Conservation (phyloP, 2,797 vertebrate species). For the Masticophis lateralis region DNA sequence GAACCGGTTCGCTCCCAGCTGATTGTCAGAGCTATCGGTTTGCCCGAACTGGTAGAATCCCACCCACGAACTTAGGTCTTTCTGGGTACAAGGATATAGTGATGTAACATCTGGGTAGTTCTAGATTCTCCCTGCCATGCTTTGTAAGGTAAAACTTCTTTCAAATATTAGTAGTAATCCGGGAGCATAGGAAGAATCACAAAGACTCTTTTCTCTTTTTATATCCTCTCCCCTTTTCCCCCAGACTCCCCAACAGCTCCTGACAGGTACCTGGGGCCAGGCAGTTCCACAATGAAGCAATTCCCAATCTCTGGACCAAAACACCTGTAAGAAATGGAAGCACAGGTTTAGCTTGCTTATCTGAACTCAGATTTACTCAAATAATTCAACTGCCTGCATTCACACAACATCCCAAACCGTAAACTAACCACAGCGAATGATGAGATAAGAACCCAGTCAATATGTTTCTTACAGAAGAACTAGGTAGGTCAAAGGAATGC, state of each 20-base stretch:
- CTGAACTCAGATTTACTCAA: not conserved
- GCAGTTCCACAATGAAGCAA: slow-evolving; percentile 2
- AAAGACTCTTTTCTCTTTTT: not conserved
- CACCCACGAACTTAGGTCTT: too few relatives aligned
- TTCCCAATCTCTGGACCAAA: slow-evolving; percentile 18
- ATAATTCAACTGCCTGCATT: not conserved
- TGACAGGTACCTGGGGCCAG: slow-evolving; percentile 1
- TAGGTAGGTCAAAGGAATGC: not conserved
- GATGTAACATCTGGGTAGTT: not conserved
- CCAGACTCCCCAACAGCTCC: not conserved
- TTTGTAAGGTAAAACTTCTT: not conserved
- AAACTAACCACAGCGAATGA: not conserved
- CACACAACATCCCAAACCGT: not conserved
- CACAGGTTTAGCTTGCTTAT: not conserved
- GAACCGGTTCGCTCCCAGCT: too few relatives aligned
- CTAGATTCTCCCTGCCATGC: not conserved
- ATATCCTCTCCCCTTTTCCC: not conserved
- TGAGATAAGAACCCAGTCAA: not conserved
- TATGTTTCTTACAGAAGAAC: not conserved
- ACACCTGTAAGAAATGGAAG: slow-evolving; percentile 8
- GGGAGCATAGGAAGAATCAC: not conserved
- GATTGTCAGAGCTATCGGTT: too few relatives aligned
- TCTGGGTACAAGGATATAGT: not conserved
- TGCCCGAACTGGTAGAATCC: too few relatives aligned
- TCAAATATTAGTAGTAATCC: not conserved